A percentile compares a stretch with the other conserved stretches of the same genome.
These are phyloP conservation scores for Picus viridis DNA, from an alignment of 2,797 vertebrate species.

Conservation along the genomic window DNA sequence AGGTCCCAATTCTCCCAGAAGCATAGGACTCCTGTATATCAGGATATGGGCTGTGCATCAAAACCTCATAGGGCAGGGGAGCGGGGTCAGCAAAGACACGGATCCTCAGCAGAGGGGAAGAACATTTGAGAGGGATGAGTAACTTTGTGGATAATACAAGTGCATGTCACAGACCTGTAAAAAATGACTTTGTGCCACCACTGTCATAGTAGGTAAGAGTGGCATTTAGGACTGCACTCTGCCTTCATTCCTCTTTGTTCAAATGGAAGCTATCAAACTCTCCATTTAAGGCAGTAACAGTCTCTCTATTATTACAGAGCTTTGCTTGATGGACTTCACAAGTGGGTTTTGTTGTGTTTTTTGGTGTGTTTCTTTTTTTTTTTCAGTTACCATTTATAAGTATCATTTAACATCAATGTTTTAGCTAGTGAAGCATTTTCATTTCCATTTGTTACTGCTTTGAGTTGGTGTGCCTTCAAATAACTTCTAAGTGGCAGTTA, in stretches of 20 bases:
- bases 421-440: conserved; percentile 4
- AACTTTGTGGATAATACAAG: background rate
- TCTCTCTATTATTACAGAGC: background rate
- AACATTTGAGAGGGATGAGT: background rate
- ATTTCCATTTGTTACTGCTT: conserved; percentile 45
- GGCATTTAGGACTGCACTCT: background rate
- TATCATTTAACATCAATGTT: conserved; percentile 29
- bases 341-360: background rate
- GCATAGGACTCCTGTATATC: fast-evolving
- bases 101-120: background rate
- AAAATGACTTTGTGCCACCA: too few species aligned
- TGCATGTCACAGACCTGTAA: too few species aligned
- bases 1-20: background rate
- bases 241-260: conserved; percentile 4
- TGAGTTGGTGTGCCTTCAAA: conserved; percentile 29
- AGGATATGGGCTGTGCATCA: background rate
- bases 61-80: background rate
- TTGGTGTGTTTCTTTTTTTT: background rate
- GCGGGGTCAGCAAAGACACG: fast-evolving
- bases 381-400: background rate
- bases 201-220: background rate
- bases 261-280: conserved; percentile 8
- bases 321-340: conserved; percentile 13
- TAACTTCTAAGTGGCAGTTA: conserved; percentile 18
- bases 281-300: background rate